phyloP scores from a whole-genome alignment of 2,888 invertebrate species.

The Dascillus cervinus region DNA sequence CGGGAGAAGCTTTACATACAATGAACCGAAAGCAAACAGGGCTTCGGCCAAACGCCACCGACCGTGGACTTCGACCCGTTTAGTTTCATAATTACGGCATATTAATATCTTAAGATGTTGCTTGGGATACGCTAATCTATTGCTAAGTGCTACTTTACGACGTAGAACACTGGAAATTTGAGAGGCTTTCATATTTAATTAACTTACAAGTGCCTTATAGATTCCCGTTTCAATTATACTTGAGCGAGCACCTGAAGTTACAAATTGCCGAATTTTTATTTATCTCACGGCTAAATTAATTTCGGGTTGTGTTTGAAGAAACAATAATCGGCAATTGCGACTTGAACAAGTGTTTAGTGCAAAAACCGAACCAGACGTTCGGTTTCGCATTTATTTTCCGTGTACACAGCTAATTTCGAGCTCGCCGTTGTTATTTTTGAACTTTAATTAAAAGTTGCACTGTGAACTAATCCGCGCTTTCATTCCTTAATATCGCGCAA shows the following conservation, averaged over 20 bases:
- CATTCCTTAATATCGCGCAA: constrained; percentile 10
- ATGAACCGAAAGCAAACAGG: constrained; percentile 5
- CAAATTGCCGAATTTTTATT: too few species aligned
- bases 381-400: too few species aligned
- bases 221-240: too few species aligned
- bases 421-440: constrained; percentile 5
- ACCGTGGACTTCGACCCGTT: constrained; percentile 17
- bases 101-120: constrained; percentile 39
- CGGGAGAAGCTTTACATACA: constrained; percentile 7
- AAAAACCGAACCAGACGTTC: too few species aligned
- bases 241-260: too few species aligned
- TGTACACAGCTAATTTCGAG: too few species aligned
- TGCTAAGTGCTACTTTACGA: constrained; percentile 18
- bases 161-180: constrained; percentile 7
- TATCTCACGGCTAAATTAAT: too few species aligned
- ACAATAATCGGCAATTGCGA: too few species aligned
- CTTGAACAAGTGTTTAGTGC: too few species aligned
- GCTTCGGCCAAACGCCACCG: constrained; percentile 1
- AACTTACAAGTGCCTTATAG: constrained; percentile 16
- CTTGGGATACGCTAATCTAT: constrained; percentile 34
- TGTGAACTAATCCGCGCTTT: constrained; percentile 10
- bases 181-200: constrained; percentile 15
- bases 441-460: constrained; percentile 15
- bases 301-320: too few species aligned
- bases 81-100: constrained; percentile 36